phyloP scores from a whole-genome alignment of 2,888 invertebrate genomes.

The Bugulina stolonifera region DNA sequence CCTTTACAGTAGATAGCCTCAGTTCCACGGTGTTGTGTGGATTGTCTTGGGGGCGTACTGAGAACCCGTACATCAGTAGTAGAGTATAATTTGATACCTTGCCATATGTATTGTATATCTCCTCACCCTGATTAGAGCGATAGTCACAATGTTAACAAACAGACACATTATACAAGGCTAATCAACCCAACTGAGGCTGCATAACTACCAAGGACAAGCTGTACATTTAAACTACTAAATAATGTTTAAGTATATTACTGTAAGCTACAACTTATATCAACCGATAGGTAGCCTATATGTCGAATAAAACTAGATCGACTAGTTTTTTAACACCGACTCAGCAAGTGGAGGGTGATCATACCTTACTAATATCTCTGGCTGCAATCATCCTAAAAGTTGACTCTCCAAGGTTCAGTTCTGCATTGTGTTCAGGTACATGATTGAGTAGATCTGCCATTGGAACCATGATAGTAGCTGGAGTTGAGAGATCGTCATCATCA shows the following conservation, averaged over 20 bases:
- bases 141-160: too few species aligned
- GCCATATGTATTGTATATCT: conserved; percentile 53
- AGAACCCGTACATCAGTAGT: conserved; percentile 53
- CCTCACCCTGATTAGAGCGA: too few species aligned
- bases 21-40: conserved; percentile 44
- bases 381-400: conserved; percentile 48
- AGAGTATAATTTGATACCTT: conserved; percentile 47
- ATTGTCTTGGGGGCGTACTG: conserved; percentile 44
- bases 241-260: too few species aligned
- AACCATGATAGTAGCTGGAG: conserved; percentile 48
- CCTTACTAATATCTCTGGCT: conserved; percentile 40
- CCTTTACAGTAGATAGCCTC: conserved; percentile 19
- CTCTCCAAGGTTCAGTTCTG: conserved; percentile 45
- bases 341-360: too few species aligned
- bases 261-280: not conserved
- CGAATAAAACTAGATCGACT: too few species aligned
- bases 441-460: conserved; percentile 53
- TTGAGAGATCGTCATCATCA: conserved; percentile 32
- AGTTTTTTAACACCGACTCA: too few species aligned
- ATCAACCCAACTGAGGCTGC: too few species aligned
- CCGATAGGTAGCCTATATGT: not conserved
- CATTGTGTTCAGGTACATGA: conserved; percentile 50
- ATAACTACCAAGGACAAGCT: too few species aligned
- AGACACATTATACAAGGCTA: too few species aligned
- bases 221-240: too few species aligned